A percentile compares a stretch with the other conserved stretches of the same genome.
Conservation (phyloP, 2,888 invertebrate species). For the Volucella zonaria region DNA sequence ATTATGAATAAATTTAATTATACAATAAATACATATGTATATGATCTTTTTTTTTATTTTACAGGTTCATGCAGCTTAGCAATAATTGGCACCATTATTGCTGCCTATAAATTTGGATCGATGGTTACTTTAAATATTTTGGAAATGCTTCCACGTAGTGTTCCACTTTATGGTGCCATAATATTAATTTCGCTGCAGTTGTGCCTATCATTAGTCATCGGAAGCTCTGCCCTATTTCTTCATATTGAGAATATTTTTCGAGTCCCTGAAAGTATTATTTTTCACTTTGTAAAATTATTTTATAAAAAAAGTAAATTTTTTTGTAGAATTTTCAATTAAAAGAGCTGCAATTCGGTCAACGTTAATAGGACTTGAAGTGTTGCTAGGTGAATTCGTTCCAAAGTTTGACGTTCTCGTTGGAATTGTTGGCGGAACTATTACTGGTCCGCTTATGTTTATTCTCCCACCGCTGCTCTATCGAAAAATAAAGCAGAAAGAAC, state of each 20-base stretch:
- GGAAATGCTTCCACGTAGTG: slow-evolving; percentile 86
- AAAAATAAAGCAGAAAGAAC: slow-evolving; percentile 85
- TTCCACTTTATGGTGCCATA: slow-evolving; percentile 86
- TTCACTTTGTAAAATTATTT: not conserved
- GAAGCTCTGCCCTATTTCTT: slow-evolving; percentile 91
- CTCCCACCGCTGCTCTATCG: slow-evolving; percentile 92
- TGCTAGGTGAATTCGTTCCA: slow-evolving; percentile 92
- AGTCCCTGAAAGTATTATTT: slow-evolving; percentile 87
- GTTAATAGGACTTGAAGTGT: slow-evolving; percentile 87
- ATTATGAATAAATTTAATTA: slow-evolving; percentile 41
- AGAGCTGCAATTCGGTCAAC: slow-evolving; percentile 88
- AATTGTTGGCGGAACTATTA: slow-evolving; percentile 92
- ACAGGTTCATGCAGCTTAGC: slow-evolving; percentile 86
- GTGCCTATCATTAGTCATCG: slow-evolving; percentile 89
- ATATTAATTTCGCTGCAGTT: slow-evolving; percentile 90
- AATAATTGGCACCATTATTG: slow-evolving; percentile 85
- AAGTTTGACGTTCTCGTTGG: slow-evolving; percentile 94
- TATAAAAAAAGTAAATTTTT: not conserved
- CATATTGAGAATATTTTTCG: slow-evolving; percentile 90
- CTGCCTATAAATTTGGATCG: slow-evolving; percentile 86
- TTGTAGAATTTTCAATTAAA: slow-evolving; percentile 89
- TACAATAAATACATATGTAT: not conserved
- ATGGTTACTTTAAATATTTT: slow-evolving; percentile 86
- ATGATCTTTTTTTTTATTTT: slow-evolving; percentile 34
- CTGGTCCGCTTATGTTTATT: slow-evolving; percentile 92